Base-by-base conservation (phyloP, 2,888 invertebrate species). In the Smittia aterrima region DNA sequence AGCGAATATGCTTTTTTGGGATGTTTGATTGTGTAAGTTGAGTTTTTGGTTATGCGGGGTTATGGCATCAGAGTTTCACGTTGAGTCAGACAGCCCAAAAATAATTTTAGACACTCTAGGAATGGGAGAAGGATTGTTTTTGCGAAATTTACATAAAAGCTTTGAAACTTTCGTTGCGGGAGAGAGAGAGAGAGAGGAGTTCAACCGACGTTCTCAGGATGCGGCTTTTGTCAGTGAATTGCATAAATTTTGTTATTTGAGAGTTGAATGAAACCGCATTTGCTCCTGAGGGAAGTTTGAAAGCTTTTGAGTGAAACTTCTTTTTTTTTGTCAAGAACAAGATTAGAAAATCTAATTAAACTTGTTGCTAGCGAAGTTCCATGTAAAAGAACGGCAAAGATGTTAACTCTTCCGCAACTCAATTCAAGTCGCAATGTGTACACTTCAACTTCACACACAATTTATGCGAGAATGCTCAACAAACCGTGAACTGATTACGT, bases 401-500 rank as follows among this genome's bases (percentile, higher is more conserved):
- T n/a, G 4, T 32, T 9, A 32, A 32, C 4, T 9, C 32, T 32
- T 32, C 32, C 32, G 22, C 58, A 3, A 18, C n/a, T 47, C 53
- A 47, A 47, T 47, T n/a, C 2, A 47, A 47, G 47, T 11, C n/a
- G 47, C 47, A 47, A 47, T 6, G 16, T 47, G n/a, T 47, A 11
- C 6, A 3, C 16, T n/a, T n/a, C 3, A 47, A 47, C 16, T 6
- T 11, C 47, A 47, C 47, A n/a, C 47, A 47, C 32, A 32, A 32
- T 9, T 32, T 32, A 32, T 32, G 32, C 32, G 54, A 72, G n/a
- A 72, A 62, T 62, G 40, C 53, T 25, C 54, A 32, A 13, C 54
- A 58, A 72, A 72, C 72, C 72, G 22, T 72, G 72, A 72, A 72
- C 40, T 72, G 72, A 72, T 72, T 72, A 62, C 72, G 62, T 72